Evolutionary conservation across 2,113 vertebrate species (phyloP).

Genomic region (Eolophus roseicapilla): DNA sequence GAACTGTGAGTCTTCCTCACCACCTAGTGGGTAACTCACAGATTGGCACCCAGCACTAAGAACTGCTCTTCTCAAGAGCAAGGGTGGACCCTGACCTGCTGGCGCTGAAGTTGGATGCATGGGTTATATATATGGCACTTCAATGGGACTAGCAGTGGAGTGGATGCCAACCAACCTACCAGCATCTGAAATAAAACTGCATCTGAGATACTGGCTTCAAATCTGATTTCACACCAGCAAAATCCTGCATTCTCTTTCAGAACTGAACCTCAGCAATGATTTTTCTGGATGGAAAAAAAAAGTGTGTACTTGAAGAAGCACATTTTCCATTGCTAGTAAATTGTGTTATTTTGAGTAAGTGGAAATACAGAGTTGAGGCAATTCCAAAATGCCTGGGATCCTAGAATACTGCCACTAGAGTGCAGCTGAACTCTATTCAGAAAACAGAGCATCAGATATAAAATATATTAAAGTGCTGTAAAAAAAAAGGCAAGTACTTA

Average conservation of each 20-base stretch:
- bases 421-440: background rate
- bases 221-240: background rate
- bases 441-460: background rate
- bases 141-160: background rate
- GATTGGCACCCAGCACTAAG: background rate
- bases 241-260: accelerated
- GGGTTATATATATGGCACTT: background rate
- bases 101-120: background rate
- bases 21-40: background rate
- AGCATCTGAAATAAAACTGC: background rate
- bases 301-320: background rate
- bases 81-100: background rate
- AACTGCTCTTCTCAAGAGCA: background rate
- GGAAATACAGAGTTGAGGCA: background rate
- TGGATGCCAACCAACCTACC: too few relatives aligned
- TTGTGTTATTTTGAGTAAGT: background rate
- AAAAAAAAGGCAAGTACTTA: background rate
- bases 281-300: background rate
- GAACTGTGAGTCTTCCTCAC: background rate
- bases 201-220: background rate
- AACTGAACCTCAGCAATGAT: background rate
- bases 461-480: background rate
- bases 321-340: background rate
- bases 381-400: background rate
- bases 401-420: background rate